phyloP scores from a whole-genome alignment of 2,113 vertebrate species.

The Eulemur rufifrons region DNA sequence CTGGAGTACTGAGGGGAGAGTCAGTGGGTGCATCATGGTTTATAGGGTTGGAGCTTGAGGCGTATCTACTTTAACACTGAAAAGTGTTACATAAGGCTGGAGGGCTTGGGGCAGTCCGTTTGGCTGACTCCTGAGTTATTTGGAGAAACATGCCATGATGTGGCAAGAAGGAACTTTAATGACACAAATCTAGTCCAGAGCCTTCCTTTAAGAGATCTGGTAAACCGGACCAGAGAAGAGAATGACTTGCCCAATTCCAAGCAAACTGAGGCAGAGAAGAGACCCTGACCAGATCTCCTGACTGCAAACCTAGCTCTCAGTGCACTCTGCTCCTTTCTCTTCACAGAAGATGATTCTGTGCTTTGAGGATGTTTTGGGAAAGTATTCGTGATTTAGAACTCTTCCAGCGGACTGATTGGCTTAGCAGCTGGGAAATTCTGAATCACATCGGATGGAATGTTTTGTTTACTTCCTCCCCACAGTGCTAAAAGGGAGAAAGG shows the following conservation, averaged over 20 bases:
- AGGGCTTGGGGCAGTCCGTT: not conserved
- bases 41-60: not conserved
- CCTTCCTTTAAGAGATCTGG: not conserved
- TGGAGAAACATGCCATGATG: not conserved
- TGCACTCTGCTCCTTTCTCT: not conserved
- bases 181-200: not conserved
- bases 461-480: slow-evolving; percentile 72
- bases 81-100: not conserved
- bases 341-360: not conserved
- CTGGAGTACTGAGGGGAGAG: not conserved
- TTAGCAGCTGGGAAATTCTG: slow-evolving; percentile 73
- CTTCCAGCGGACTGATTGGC: slow-evolving; percentile 34
- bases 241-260: not conserved
- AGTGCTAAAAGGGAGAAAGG: slow-evolving; percentile 4
- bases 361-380: slow-evolving; percentile 43
- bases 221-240: not conserved
- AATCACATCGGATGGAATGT: slow-evolving; percentile 73
- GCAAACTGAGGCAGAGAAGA: not conserved
- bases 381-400: slow-evolving; percentile 24
- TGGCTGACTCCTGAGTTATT: not conserved
- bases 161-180: not conserved
- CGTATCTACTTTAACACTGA: not conserved
- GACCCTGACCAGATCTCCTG: not conserved
- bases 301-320: not conserved
- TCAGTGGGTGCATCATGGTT: not conserved